Base-by-base conservation (phyloP, 2,888 invertebrate species). In the Morinoia aosen region DNA sequence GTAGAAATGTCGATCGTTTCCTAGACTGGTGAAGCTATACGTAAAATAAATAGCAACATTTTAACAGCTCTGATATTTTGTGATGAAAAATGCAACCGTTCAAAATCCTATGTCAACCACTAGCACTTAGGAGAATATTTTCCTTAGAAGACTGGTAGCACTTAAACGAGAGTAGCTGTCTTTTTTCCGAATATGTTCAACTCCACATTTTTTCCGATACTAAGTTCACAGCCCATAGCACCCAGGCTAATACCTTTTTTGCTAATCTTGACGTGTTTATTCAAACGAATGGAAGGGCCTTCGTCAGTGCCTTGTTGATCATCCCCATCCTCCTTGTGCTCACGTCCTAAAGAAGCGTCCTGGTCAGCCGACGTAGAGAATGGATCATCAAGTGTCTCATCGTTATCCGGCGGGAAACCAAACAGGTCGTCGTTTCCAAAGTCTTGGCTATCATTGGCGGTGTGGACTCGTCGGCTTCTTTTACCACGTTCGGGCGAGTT, bases 211-310 rank as follows among this genome's bases (percentile, higher is more conserved):
- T 57, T 56, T 12, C 93, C 93, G 33, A 93, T 93, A 33, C 93
- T 93, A 12, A 93, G 93, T 57, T 93, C 93, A 57, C 93, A 93
- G 48, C 93, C 93, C 93, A 93, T 93, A 1, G 93, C 93, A 33
- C 93, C 93, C 48, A 93, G 57, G 57, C 93, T 93, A 57, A 93
- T 93, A 57, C 93, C 93, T 33, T 93, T 93, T 93, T 93, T 93
- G 57, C 93, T 93, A 25, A 93, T 33, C 40, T 93, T 93, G 57
- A 93, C 48, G 93, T 93, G 93, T 33, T 93, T 93, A 57, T 57
- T 93, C 33, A 93, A 12, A 33, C 48, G 93, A 25, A 93, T 25
- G 56, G 57, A 57, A 12, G 93, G 93, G 16, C 93, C 93, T 25
- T 93, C 93, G 57, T 93, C 93, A 57, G 56, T 14, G 7, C 33